Percentiles rank a stretch among this genome's conserved stretches.
These are phyloP conservation scores for Heliconius hermathena DNA, from an alignment of 1,140 invertebrate species.

Conservation along the genomic window DNA sequence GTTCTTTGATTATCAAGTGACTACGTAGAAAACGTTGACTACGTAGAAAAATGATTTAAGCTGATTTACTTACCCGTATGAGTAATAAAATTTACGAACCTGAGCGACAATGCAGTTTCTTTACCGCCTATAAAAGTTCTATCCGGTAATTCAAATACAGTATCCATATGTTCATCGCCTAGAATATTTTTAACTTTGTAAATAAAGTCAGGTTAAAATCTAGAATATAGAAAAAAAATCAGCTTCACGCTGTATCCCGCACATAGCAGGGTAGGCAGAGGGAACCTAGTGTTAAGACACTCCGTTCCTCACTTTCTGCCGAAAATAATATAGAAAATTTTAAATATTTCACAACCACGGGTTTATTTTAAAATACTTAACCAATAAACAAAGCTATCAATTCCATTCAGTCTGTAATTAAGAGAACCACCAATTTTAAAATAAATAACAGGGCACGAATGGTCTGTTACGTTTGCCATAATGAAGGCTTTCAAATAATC, in stretches of 20 bases:
- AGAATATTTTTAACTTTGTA: background rate
- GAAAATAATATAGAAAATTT: no score
- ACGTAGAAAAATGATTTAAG: no score
- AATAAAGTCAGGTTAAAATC: no score
- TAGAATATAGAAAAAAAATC: no score
- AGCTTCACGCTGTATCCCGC: no score
- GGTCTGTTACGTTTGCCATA: slow-evolving; percentile 13
- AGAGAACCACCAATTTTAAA: slow-evolving; percentile 18
- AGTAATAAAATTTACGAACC: slow-evolving; percentile 66
- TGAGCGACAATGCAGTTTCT: slow-evolving; percentile 91
- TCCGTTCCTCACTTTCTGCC: no score
- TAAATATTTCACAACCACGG: background rate
- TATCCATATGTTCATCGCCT: slow-evolving; percentile 98
- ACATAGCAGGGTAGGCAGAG: no score
- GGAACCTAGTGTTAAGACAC: no score
- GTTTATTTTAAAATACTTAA: slow-evolving; percentile 4
- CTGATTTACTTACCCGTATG: background rate
- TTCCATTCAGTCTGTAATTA: slow-evolving; percentile 18
- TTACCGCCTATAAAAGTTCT: slow-evolving; percentile 97
- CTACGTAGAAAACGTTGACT: no score
- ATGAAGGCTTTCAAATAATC: background rate
- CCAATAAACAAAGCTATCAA: slow-evolving; percentile 16
- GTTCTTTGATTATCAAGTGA: no score
- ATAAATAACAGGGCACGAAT: slow-evolving; percentile 19
- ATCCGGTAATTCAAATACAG: slow-evolving; percentile 95